Percentiles rank a stretch among this genome's conserved stretches.
phyloP scores from a whole-genome alignment of 2,113 vertebrate species.

The Mystacornis crossleyi region DNA sequence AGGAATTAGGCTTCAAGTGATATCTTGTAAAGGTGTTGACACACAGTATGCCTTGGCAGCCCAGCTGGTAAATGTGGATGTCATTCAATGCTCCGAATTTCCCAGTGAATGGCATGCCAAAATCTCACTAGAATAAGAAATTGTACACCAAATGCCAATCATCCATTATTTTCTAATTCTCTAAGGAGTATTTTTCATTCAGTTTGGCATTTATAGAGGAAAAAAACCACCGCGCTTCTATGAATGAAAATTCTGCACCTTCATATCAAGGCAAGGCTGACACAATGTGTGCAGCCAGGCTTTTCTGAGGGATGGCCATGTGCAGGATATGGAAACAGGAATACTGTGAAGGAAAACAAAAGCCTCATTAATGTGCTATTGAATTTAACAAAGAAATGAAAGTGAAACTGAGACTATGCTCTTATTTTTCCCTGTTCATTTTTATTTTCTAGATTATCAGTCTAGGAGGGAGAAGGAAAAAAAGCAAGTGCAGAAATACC shows the following conservation, averaged over 20 bases:
- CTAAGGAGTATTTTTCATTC: conserved; percentile 48
- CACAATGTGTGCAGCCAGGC: not conserved
- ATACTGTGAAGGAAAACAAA: conserved; percentile 11
- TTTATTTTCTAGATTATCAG: conserved; percentile 23
- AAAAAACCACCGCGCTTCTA: not conserved
- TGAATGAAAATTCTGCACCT: conserved; percentile 28
- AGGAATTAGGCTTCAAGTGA: conserved; percentile 36
- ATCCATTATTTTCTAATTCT: conserved; percentile 62
- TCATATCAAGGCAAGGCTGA: not conserved
- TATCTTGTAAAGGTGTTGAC: conserved; percentile 58
- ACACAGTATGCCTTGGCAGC: conserved; percentile 48
- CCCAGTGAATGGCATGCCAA: conserved; percentile 63
- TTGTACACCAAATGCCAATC: conserved; percentile 63
- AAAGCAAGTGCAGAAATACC: not conserved
- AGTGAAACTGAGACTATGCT: not conserved
- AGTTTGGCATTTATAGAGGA: conserved; percentile 20
- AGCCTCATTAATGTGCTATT: not conserved
- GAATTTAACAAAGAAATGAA: not conserved
- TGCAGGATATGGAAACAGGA: not conserved
- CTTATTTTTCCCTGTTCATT: not conserved
- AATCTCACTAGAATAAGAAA: conserved; percentile 73
- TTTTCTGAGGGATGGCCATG: not conserved
- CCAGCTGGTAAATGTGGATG: conserved; percentile 64
- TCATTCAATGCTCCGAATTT: conserved; percentile 62
- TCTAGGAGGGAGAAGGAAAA: not conserved